Conservation (phyloP, 1,140 invertebrate species). For the Drosophila albomicans region DNA sequence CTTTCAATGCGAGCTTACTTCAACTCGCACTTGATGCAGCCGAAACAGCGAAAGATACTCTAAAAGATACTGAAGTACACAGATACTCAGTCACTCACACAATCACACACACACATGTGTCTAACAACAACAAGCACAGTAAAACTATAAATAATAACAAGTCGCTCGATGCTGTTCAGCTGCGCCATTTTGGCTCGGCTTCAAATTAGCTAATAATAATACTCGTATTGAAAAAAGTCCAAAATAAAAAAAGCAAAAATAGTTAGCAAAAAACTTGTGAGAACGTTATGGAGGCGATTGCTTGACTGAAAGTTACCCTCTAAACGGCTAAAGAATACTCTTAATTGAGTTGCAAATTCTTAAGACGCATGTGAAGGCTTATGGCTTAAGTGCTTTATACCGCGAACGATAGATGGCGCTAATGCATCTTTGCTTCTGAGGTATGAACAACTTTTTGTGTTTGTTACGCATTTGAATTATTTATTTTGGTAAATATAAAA, state of each 20-base stretch:
- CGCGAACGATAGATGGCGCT: background rate
- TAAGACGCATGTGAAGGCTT: background rate
- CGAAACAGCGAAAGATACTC: slow-evolving; percentile 35
- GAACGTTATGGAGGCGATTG: background rate
- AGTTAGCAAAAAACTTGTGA: slow-evolving; percentile 26
- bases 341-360: background rate
- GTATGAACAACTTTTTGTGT: too few species aligned
- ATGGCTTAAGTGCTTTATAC: background rate
- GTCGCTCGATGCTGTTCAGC: slow-evolving; percentile 59
- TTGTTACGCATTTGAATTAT: too few species aligned
- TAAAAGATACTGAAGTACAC: slow-evolving; percentile 55
- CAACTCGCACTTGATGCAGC: slow-evolving; percentile 23
- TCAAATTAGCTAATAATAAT: slow-evolving; percentile 77
- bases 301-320: background rate
- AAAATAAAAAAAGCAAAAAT: slow-evolving; percentile 16
- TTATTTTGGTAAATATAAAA: too few species aligned
- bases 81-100: background rate
- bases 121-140: slow-evolving; percentile 42
- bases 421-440: too few species aligned
- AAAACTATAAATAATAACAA: slow-evolving; percentile 59
- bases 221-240: slow-evolving; percentile 24
- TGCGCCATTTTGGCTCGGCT: slow-evolving; percentile 66
- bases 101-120: background rate
- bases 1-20: slow-evolving; percentile 58
- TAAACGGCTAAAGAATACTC: background rate